These are phyloP conservation scores for Harpagifer antarcticus DNA, from an alignment of 2,797 vertebrate genomes.

Conservation along the genomic window DNA sequence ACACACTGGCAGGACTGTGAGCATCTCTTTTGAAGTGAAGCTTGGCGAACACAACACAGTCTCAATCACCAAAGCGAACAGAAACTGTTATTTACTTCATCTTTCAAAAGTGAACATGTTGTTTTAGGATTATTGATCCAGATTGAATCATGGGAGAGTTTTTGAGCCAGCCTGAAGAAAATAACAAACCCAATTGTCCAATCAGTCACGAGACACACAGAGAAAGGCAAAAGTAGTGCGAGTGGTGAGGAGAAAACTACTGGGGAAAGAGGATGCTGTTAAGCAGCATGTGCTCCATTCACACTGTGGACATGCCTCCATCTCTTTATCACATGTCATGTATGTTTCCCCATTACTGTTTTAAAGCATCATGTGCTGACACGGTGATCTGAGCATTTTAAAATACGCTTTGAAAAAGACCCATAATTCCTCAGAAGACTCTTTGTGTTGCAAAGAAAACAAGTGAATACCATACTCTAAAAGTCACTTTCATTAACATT, in stretches of 20 bases:
- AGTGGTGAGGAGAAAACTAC: not conserved
- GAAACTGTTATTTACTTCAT: not conserved
- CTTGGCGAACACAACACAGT: not conserved
- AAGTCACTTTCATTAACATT: no score
- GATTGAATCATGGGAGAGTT: slow-evolving; percentile 11
- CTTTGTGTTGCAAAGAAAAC: not conserved
- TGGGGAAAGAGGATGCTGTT: no score
- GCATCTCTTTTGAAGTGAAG: not conserved
- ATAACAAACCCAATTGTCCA: not conserved
- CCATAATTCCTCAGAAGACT: not conserved
- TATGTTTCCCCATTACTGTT: no score
- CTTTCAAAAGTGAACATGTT: not conserved
- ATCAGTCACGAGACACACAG: not conserved
- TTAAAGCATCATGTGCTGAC: no score
- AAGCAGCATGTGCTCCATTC: no score
- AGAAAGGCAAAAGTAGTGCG: no score
- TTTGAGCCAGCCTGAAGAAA: not conserved
- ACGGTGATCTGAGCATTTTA: not conserved
- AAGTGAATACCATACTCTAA: not conserved
- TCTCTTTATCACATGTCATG: no score
- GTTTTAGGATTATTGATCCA: slow-evolving; percentile 4
- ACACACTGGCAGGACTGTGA: not conserved
- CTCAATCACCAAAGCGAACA: not conserved
- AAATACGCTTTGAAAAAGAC: not conserved
- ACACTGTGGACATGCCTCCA: no score